A percentile compares a stretch with the other conserved stretches of the same genome.
These are phyloP conservation scores for Dorcus parallelipipedus DNA, from an alignment of 2,888 invertebrate genomes.

Conservation along the genomic window DNA sequence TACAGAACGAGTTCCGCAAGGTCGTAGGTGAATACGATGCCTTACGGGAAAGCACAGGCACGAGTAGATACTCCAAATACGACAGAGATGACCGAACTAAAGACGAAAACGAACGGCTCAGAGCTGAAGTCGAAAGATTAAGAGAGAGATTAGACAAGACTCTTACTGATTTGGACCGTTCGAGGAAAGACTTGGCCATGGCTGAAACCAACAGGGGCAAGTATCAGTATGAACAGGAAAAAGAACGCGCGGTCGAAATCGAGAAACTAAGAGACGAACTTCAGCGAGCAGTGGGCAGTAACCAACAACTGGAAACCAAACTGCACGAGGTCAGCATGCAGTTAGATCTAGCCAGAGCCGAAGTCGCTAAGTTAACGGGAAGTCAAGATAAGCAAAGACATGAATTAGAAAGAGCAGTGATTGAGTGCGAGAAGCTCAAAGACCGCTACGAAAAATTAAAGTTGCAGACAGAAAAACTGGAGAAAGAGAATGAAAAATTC, in stretches of 20 bases:
- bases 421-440: constrained; percentile 84
- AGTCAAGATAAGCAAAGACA: constrained; percentile 76
- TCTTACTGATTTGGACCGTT: constrained; percentile 72
- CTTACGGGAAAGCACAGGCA: constrained; percentile 72
- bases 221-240: constrained; percentile 72
- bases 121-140: constrained; percentile 77
- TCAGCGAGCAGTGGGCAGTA: constrained; percentile 61
- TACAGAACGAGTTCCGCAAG: constrained; percentile 76
- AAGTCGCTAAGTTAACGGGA: constrained; percentile 69
- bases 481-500: constrained; percentile 75
- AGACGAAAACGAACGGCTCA: constrained; percentile 74
- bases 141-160: constrained; percentile 78
- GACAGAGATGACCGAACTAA: constrained; percentile 67
- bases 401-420: constrained; percentile 79
- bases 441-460: constrained; percentile 83
- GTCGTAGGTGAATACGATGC: constrained; percentile 77
- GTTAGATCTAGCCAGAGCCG: constrained; percentile 74
- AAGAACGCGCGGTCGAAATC: constrained; percentile 60
- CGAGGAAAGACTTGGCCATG: constrained; percentile 72
- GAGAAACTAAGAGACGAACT: constrained; percentile 72
- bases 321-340: constrained; percentile 79
- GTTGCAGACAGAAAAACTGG: constrained; percentile 64
- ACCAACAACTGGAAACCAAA: constrained; percentile 70
- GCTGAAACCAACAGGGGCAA: constrained; percentile 76
- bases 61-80: constrained; percentile 70